Base-by-base conservation (phyloP, 2,888 invertebrate genomes). In the Lithophane ornitopus region DNA sequence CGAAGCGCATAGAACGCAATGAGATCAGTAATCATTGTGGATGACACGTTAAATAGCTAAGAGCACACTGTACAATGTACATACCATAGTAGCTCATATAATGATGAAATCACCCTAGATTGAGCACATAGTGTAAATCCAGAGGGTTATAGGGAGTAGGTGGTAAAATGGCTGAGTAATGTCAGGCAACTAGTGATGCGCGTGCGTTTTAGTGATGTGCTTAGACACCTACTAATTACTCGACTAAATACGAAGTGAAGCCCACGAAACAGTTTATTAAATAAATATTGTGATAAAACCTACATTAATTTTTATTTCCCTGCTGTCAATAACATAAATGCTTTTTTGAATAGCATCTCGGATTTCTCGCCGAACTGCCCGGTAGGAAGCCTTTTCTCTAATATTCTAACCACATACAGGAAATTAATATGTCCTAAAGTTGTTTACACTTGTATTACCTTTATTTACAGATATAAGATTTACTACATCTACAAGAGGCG, bases 381-480 rank as follows among this genome's bases (percentile, higher is more conserved):
- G 11, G n/a, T 70, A 9, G 16, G 22, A 68, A 16, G 7, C 16
- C 26, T 34, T 34, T 63, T 28, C 2, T 12, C 14, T 6, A 14
- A 2, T 26, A 14, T 70, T 62, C 7, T 44, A 41, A 41, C 19
- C 11, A 67, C n/a, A 8, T 39, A 26, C 4, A 26, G 6, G 3
- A 22, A 22, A 56, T 41, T 2, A 22, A 22, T 22, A 12, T 34
- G 9, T 34, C 14, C 3, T 16, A 8, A 52, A 39, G 4, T 34
- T 52, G n/a, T 70, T n/a, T n/a, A 44, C n/a, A 44, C 16, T 41
- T 28, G 28, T 22, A 11, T 26, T 39, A 46, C 16, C 4, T 28
- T 56, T 0, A 34, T 44, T 74, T 58, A 28, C 76, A 76, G 75
- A 59, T n/a, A 34, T 76, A 66, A 66, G 76, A 41, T 58, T 75